Conservation (phyloP, 2,888 invertebrate genomes). For the Galerucella nymphaeae region DNA sequence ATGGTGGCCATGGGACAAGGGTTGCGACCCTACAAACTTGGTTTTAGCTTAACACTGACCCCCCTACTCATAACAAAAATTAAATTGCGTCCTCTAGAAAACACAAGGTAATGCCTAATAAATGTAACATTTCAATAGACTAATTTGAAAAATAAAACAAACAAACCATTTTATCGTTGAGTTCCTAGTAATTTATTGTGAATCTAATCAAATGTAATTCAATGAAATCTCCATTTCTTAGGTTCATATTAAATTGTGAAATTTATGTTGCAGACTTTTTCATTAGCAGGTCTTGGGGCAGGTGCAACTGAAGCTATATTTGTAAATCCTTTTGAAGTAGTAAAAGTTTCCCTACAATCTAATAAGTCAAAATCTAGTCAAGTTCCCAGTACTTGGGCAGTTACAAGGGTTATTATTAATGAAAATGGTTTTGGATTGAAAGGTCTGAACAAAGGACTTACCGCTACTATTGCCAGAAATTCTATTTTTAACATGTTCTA, state of each 20-base stretch:
- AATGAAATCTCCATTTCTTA: too few relatives aligned
- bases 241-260: not conserved
- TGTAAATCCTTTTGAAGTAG: constrained; percentile 95
- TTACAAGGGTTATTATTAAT: constrained; percentile 82
- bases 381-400: constrained; percentile 73
- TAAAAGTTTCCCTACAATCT: constrained; percentile 90
- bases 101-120: too few relatives aligned
- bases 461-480: constrained; percentile 89
- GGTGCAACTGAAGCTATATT: constrained; percentile 92
- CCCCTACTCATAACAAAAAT: too few relatives aligned
- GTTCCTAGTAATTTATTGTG: too few relatives aligned
- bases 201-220: too few relatives aligned
- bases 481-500: constrained; percentile 94
- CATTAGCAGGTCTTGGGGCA: constrained; percentile 87
- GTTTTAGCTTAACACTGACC: too few relatives aligned
- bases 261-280: constrained; percentile 77
- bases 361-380: constrained; percentile 74
- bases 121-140: too few relatives aligned
- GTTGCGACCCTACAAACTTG: too few relatives aligned
- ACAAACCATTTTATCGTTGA: too few relatives aligned
- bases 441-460: constrained; percentile 89
- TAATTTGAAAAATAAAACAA: too few relatives aligned
- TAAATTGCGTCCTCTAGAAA: too few relatives aligned
- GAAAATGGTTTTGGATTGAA: constrained; percentile 81
- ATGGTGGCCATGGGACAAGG: too few relatives aligned